Conservation (phyloP, 1,140 invertebrate genomes). For the Oreohelix idahoensis region DNA sequence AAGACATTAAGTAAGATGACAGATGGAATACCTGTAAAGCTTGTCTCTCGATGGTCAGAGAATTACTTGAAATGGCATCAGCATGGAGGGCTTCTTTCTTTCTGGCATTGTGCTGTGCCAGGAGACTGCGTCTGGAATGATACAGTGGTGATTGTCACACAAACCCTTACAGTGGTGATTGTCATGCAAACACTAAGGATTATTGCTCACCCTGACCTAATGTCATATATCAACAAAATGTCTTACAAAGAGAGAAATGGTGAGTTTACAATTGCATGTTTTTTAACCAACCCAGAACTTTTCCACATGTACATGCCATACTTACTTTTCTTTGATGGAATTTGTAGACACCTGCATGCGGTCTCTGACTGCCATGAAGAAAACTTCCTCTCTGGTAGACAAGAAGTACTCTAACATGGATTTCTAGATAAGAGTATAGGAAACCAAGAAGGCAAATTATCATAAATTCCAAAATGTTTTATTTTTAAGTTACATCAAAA, state of each 20-base stretch:
- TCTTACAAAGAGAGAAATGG: too few species aligned
- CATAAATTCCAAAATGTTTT: too few species aligned
- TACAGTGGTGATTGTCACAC: neutral
- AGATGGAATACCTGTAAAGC: conserved; percentile 66
- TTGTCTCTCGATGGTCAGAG: conserved; percentile 66
- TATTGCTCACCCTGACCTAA: too few species aligned
- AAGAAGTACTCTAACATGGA: conserved; percentile 70
- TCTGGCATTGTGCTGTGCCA: conserved; percentile 67
- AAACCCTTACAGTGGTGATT: too few species aligned
- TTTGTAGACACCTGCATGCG: conserved; percentile 71
- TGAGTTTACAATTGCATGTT: too few species aligned
- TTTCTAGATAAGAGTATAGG: conserved; percentile 64
- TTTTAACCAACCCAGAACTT: too few species aligned
- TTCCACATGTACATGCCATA: too few species aligned
- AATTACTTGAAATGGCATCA: conserved; percentile 60
- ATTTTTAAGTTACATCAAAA: too few species aligned
- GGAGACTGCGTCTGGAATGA: conserved; percentile 61
- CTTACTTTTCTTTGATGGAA: conserved; percentile 71
- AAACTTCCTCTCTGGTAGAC: conserved; percentile 71
- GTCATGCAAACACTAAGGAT: too few species aligned
- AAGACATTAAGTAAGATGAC: too few species aligned
- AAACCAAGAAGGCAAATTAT: too few species aligned
- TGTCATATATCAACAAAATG: too few species aligned
- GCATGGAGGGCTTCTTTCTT: conserved; percentile 63
- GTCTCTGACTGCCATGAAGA: conserved; percentile 72